Evolutionary conservation across 2,113 vertebrate species (phyloP).

Genomic region (Cacatua alba): DNA sequence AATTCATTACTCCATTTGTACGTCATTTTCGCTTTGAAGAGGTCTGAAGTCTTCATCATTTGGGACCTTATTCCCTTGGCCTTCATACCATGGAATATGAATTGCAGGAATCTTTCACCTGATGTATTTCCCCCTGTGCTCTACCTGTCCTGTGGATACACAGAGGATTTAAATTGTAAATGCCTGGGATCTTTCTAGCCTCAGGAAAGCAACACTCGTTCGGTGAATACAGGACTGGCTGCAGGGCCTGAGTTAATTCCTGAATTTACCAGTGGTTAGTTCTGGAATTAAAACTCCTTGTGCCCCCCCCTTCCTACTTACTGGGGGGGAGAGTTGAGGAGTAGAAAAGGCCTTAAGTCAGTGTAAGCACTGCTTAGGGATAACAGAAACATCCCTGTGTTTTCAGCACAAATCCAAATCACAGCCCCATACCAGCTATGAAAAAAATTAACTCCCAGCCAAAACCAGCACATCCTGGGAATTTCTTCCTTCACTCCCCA

Average conservation of each 20-base stretch:
- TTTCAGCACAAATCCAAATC: not conserved
- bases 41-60: not conserved
- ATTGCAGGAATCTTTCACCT: not conserved
- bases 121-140: not conserved
- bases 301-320: not conserved
- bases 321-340: not conserved
- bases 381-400: not conserved
- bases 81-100: rapidly evolving
- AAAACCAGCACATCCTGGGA: not conserved
- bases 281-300: not conserved
- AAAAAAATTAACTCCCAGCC: not conserved
- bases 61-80: not conserved
- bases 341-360: not conserved
- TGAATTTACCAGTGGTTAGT: not conserved
- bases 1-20: not conserved
- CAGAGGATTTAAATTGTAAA: not conserved
- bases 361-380: not conserved
- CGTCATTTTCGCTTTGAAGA: not conserved
- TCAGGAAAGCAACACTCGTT: not conserved
- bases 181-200: not conserved
- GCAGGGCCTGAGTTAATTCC: not conserved
- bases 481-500: not conserved
- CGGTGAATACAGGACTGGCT: not conserved
- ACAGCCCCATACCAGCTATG: not conserved
- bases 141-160: not conserved